Evolutionary conservation across 2,888 invertebrate genomes (phyloP).

Genomic region (Hypsopygia costalis): DNA sequence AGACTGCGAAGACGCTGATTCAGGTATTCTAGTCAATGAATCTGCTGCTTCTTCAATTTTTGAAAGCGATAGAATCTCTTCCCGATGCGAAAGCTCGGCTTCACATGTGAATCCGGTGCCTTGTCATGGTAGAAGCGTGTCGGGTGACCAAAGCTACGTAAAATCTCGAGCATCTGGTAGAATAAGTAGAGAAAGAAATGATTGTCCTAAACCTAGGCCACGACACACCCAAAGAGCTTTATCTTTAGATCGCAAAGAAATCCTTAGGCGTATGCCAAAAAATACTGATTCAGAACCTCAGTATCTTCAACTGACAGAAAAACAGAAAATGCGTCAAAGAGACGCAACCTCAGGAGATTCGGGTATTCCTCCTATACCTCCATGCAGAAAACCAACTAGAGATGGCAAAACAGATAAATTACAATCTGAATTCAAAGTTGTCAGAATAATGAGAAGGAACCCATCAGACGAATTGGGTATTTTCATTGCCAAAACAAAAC

Average conservation of each 20-base stretch:
- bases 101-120: conserved; percentile 63
- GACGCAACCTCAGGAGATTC: conserved; percentile 55
- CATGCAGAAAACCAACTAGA: conserved; percentile 58
- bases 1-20: conserved; percentile 86
- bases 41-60: conserved; percentile 85
- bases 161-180: conserved; percentile 60
- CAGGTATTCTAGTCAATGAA: conserved; percentile 87
- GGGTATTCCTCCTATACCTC: conserved; percentile 75
- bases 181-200: conserved; percentile 61
- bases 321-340: conserved; percentile 72
- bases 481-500: conserved; percentile 84
- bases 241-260: conserved; percentile 78
- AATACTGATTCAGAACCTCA: conserved; percentile 62
- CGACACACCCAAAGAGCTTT: conserved; percentile 74
- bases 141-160: conserved; percentile 68
- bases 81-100: conserved; percentile 76
- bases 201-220: conserved; percentile 50
- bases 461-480: conserved; percentile 85
- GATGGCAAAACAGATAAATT: conserved; percentile 49
- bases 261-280: conserved; percentile 71
- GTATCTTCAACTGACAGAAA: conserved; percentile 70
- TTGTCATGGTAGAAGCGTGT: conserved; percentile 70
- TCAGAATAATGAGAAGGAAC: conserved; percentile 78
- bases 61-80: conserved; percentile 76
- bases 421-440: conserved; percentile 66